phyloP scores from a whole-genome alignment of 2,797 vertebrate genomes.

The Myioborus miniatus region DNA sequence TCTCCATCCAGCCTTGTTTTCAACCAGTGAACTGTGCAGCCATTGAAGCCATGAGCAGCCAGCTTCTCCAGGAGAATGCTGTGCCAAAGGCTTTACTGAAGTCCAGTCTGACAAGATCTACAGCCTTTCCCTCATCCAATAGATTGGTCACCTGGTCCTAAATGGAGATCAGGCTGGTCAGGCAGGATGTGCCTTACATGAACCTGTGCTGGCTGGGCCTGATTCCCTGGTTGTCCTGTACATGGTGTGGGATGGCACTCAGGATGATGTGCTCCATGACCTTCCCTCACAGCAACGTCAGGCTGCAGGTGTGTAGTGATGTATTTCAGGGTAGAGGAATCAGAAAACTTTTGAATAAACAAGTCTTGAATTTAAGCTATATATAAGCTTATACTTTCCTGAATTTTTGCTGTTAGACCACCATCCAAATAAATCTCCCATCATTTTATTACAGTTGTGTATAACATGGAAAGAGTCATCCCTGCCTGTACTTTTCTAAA shows the following conservation, averaged over 20 bases:
- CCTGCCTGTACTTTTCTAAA: background rate
- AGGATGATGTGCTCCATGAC: background rate
- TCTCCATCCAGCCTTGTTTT: background rate
- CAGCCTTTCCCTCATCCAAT: accelerated
- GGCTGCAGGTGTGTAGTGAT: background rate
- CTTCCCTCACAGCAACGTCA: background rate
- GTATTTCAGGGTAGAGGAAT: background rate
- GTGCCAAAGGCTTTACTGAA: background rate
- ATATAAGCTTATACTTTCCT: background rate
- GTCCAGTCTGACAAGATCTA: accelerated
- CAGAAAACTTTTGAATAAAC: background rate
- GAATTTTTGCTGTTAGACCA: background rate
- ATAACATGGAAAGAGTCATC: background rate
- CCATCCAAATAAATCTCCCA: background rate
- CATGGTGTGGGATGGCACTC: too few relatives aligned
- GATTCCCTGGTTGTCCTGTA: background rate
- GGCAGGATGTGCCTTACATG: accelerated
- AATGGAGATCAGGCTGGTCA: background rate
- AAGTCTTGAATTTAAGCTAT: background rate
- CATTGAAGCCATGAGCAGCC: background rate
- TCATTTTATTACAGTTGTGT: background rate
- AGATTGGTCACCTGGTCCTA: background rate
- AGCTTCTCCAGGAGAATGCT: background rate
- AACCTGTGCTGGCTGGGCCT: background rate
- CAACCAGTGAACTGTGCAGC: background rate